Conservation (phyloP, 92 coral and sea anemone species). For the Virgularia gustaviana region DNA sequence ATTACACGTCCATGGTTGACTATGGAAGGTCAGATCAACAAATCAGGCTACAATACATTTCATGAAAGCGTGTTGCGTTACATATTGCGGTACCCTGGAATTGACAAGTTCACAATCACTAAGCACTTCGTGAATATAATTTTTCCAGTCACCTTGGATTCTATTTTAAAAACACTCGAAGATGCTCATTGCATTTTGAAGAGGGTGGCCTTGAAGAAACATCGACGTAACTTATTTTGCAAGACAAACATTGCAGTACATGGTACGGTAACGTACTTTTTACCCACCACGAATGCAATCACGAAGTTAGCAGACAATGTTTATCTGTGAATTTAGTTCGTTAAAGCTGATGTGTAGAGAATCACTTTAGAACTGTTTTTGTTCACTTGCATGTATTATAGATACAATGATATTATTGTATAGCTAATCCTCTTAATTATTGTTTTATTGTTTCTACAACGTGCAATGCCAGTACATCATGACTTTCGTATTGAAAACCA, state of each 20-base stretch:
- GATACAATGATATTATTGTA: background rate
- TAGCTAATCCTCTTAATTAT: no score
- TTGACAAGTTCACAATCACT: constrained; percentile 33
- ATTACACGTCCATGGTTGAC: constrained; percentile 56
- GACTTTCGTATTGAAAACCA: no score
- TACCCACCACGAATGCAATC: constrained; percentile 14
- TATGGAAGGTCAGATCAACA: constrained; percentile 51
- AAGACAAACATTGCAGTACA: background rate
- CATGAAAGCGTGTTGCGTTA: constrained; percentile 40
- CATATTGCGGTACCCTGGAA: constrained; percentile 51
- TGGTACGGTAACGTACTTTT: background rate
- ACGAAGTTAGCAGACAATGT: constrained; percentile 1
- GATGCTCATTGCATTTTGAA: constrained; percentile 9
- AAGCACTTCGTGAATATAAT: constrained; percentile 16
- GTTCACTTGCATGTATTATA: background rate
- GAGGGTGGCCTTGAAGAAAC: background rate
- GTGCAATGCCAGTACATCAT: no score
- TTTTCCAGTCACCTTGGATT: constrained; percentile 15
- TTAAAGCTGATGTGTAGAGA: background rate
- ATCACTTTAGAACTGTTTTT: background rate
- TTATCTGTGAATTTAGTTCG: background rate
- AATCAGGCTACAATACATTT: constrained; percentile 38
- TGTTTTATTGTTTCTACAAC: no score
- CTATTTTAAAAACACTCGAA: constrained; percentile 4
- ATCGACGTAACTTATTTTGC: constrained; percentile 1